These are phyloP conservation scores for Drosophila littoralis DNA, from an alignment of 1,140 invertebrate species.

Conservation along the genomic window DNA sequence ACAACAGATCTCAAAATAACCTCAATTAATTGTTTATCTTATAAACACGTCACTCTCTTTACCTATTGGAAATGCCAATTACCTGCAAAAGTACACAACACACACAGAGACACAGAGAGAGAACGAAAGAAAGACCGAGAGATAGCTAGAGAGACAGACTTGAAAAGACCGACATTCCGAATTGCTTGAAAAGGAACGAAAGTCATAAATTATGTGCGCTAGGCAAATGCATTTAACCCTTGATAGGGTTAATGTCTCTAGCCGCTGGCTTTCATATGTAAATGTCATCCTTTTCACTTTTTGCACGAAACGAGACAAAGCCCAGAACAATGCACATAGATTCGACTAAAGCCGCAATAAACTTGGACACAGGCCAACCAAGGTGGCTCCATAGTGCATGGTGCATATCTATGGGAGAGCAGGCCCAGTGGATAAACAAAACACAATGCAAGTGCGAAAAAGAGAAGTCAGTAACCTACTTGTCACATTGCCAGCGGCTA, in stretches of 20 bases:
- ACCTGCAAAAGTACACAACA: neutral
- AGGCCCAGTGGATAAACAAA: conserved; percentile 5
- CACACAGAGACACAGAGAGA: neutral
- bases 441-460: conserved; percentile 28
- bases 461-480: conserved; percentile 31
- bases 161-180: too few species aligned
- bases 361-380: conserved; percentile 56
- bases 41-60: neutral
- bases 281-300: conserved; percentile 64
- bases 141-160: too few species aligned
- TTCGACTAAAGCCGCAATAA: conserved; percentile 38
- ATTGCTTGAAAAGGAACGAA: conserved; percentile 17
- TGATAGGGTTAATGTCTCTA: conserved; percentile 20
- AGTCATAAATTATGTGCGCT: conserved; percentile 54
- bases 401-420: neutral
- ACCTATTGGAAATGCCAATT: neutral
- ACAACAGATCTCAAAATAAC: conserved; percentile 7
- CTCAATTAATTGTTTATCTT: conserved; percentile 18
- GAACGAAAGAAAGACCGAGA: too few species aligned
- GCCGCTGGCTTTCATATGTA: conserved; percentile 45
- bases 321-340: conserved; percentile 28
- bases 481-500: conserved; percentile 51
- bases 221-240: conserved; percentile 66
- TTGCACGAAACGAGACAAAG: conserved; percentile 10
- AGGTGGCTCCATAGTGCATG: conserved; percentile 13